phyloP scores from a whole-genome alignment of 2,797 vertebrate species.

The Delichon dasypus region DNA sequence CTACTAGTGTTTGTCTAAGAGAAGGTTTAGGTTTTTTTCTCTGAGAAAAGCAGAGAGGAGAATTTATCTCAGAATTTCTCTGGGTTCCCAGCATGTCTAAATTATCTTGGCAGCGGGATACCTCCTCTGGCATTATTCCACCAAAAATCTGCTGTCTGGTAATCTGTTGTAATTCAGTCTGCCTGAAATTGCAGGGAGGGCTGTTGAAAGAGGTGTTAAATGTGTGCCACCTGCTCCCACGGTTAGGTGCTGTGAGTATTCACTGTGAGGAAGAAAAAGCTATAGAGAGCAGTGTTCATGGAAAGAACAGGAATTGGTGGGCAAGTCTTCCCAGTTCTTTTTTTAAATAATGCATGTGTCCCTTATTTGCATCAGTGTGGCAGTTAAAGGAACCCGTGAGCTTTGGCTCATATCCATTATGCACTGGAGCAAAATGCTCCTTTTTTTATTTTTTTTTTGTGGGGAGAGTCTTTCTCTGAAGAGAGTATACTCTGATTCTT shows the following conservation, averaged over 20 bases:
- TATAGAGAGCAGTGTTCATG: background rate
- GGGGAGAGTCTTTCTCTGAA: background rate
- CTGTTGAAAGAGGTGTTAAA: background rate
- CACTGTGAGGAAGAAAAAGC: background rate
- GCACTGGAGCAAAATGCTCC: background rate
- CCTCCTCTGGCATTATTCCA: conserved; percentile 40
- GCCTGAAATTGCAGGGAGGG: conserved; percentile 23
- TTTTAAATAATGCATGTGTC: background rate
- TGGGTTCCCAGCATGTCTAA: conserved; percentile 34
- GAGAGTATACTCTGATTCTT: background rate
- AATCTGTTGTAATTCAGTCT: conserved; percentile 32
- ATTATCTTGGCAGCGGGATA: conserved; percentile 42
- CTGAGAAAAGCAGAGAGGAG: background rate
- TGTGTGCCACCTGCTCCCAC: conserved; percentile 24
- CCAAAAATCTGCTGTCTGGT: conserved; percentile 48
- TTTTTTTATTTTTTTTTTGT: no score
- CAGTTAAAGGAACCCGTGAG: background rate
- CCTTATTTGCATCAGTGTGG: background rate
- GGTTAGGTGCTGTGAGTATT: background rate
- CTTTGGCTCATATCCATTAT: background rate
- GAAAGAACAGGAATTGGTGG: background rate
- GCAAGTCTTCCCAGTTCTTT: background rate
- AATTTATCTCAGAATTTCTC: conserved; percentile 13
- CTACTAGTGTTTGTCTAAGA: background rate
- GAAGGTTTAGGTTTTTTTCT: background rate